A percentile compares a stretch with the other conserved stretches of the same genome.
Conservation (phyloP, 2,888 invertebrate species). For the Antitype chi region DNA sequence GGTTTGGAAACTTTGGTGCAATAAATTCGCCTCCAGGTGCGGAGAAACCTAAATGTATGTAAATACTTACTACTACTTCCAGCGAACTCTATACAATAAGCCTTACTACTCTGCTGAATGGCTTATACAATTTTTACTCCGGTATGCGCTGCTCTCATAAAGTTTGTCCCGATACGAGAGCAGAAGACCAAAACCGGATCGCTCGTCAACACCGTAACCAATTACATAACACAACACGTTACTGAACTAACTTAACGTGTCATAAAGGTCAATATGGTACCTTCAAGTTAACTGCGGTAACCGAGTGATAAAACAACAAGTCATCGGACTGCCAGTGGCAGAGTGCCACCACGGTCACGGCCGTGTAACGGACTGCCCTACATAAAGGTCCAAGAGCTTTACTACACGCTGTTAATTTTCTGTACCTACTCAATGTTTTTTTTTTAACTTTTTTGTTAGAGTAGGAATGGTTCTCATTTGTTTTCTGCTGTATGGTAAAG, state of each 20-base stretch:
- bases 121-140: not conserved
- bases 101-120: not conserved
- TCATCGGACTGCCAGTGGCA: conserved; percentile 70
- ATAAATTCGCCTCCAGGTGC: not conserved
- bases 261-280: conserved; percentile 58
- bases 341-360: conserved; percentile 81
- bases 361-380: conserved; percentile 87
- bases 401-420: conserved; percentile 60
- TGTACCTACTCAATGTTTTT: not conserved
- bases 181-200: conserved; percentile 26
- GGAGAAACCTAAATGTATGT: not conserved
- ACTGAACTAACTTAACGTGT: conserved; percentile 40
- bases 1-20: not conserved
- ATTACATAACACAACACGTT: conserved; percentile 41
- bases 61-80: not conserved
- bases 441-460: not conserved
- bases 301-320: conserved; percentile 68
- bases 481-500: not conserved
- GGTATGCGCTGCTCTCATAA: not conserved
- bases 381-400: conserved; percentile 78
- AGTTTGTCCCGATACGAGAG: not conserved
- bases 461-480: conserved; percentile 3
- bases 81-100: not conserved
- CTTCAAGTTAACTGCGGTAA: conserved; percentile 64
- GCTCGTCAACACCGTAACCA: conserved; percentile 13